Evolutionary conservation across 2,113 vertebrate species (phyloP).

Genomic region (Gymnorhina tibicen): DNA sequence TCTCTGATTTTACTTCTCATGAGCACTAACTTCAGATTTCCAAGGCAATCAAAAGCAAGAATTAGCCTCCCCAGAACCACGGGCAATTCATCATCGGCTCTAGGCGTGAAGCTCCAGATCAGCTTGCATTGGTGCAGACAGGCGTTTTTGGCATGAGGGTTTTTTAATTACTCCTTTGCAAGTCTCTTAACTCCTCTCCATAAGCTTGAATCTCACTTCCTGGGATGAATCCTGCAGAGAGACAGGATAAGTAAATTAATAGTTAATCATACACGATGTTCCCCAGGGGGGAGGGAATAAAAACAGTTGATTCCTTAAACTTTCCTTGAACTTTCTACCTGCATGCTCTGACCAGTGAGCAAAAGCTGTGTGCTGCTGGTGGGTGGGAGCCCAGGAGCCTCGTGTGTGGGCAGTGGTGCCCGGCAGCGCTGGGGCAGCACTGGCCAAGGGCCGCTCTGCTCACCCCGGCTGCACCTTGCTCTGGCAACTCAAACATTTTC

Average conservation of each 20-base stretch:
- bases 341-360: not conserved
- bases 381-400: not conserved
- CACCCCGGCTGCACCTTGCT: not conserved
- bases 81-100: conserved; percentile 5
- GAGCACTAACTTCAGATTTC: conserved; percentile 5
- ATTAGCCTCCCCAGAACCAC: conserved; percentile 24
- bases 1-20: conserved; percentile 24
- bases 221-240: not conserved
- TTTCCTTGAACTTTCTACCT: not conserved
- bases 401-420: rapidly evolving
- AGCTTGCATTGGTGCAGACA: not conserved
- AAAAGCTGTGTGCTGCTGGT: not conserved
- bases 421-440: rapidly evolving
- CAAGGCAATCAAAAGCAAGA: not conserved
- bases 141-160: not conserved
- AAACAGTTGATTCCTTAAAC: not conserved
- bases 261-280: not conserved
- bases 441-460: not conserved
- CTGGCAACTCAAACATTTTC: not conserved
- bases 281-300: not conserved
- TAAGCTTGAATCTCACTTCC: not conserved
- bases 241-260: not conserved
- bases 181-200: not conserved
- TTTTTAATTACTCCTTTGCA: not conserved
- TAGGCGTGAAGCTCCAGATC: not conserved